Conservation (phyloP, 2,888 invertebrate species). For the Erynnis tages region DNA sequence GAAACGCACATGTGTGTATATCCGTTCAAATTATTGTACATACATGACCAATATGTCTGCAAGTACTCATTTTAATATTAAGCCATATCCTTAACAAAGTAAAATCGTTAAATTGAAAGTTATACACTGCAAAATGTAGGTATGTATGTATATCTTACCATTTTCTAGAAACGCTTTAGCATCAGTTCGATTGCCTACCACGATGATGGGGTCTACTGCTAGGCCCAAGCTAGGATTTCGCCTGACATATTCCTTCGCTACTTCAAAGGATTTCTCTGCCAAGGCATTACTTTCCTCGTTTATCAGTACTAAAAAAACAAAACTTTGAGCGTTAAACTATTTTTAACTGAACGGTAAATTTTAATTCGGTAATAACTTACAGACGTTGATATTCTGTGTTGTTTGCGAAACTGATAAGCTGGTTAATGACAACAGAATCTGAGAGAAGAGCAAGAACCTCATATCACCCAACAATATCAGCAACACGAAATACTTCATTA, state of each 20-base stretch:
- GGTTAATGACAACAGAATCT: conserved; percentile 43
- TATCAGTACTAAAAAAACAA: conserved; percentile 82
- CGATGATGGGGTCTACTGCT: conserved; percentile 82
- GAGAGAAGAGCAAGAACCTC: conserved; percentile 38
- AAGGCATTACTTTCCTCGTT: conserved; percentile 88
- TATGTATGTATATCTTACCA: conserved; percentile 73
- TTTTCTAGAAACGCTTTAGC: conserved; percentile 86
- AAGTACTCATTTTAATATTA: conserved; percentile 2
- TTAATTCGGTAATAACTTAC: conserved; percentile 75
- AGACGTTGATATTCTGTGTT: conserved; percentile 86
- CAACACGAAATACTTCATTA: neutral
- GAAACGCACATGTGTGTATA: conserved; percentile 24
- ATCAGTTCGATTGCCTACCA: conserved; percentile 87
- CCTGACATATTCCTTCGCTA: conserved; percentile 86
- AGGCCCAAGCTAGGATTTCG: conserved; percentile 86
- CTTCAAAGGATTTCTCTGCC: conserved; percentile 86
- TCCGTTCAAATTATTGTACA: neutral
- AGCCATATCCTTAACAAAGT: neutral
- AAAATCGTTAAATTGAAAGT: neutral
- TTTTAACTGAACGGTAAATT: too few species aligned
- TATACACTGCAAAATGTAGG: neutral
- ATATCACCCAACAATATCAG: conserved; percentile 31
- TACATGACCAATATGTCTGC: neutral
- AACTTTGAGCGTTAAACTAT: too few species aligned
- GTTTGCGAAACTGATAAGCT: conserved; percentile 73